Evolutionary conservation across 2,888 invertebrate species (phyloP).

Genomic region (Meiosimyza platycephala): DNA sequence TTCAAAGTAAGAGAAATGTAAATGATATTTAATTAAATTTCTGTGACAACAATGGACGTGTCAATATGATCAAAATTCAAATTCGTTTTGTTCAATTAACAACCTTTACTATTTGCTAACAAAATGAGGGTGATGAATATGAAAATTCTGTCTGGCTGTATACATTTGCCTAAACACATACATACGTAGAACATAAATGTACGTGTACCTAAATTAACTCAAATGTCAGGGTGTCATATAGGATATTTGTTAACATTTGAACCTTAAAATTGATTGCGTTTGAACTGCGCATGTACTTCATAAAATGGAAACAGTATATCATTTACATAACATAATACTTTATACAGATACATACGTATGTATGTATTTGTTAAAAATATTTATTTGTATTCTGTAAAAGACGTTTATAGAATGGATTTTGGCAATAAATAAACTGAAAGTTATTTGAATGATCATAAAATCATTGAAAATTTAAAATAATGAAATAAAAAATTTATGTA

Average conservation of each 20-base stretch:
- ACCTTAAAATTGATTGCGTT: background rate
- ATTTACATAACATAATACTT: background rate
- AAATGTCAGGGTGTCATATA: conserved; percentile 9
- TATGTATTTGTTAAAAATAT: background rate
- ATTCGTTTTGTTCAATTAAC: no score
- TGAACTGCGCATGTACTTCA: conserved; percentile 27
- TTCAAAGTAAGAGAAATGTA: no score
- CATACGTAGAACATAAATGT: no score
- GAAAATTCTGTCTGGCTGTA: background rate
- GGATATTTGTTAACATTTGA: conserved; percentile 11
- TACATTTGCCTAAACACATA: background rate
- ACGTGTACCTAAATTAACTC: background rate
- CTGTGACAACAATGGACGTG: no score
- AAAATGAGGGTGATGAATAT: background rate
- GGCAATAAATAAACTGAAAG: no score
- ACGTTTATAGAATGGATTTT: no score
- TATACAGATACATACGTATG: background rate
- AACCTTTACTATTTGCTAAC: background rate
- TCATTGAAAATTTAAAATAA: no score
- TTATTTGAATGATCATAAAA: no score
- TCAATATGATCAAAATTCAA: no score
- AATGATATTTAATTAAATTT: no score
- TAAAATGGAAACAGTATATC: background rate
- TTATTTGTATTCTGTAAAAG: no score
- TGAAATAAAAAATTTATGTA: no score